Base-by-base conservation (phyloP, 2,888 invertebrate species). In the Agriopis marginaria region DNA sequence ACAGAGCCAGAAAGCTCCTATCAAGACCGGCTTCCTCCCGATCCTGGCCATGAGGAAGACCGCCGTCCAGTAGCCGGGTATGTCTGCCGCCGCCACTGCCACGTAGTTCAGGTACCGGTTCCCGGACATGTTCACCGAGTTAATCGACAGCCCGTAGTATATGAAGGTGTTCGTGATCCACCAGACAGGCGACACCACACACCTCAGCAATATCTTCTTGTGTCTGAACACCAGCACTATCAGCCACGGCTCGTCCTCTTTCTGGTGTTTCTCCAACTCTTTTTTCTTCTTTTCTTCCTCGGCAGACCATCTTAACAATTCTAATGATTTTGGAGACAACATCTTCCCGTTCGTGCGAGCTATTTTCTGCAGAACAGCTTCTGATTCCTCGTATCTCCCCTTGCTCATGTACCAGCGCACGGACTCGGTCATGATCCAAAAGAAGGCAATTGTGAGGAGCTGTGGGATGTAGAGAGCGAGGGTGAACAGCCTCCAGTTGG, bases 361-460 rank as follows among this genome's bases (percentile, higher is more conserved):
- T 5, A 96, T 95, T 71, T 92, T 94, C 54, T 94, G 93, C 9
- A 97, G 88, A 3, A 96, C 95, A 17, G 85, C 86, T 76, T 96
- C 95, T 0, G 97, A 96, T 74, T 96, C 95, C 14, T 96, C 95
- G 71, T 95, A 95, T 67, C 95, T 94, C 0, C 96, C 96, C 80
- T 96, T 96, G 65, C 96, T 96, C 76, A 97, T 89, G 62, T 97
- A 95, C 98, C 98, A 98, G 71, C 97, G 95, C 1, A 97, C 94
- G 11, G 97, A 97, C 87, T 97, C 97, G 0, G 96, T 95, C 71
- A 96, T 89, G 10, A 96, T 79, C 96, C 96, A 96, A 75, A 96
- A 95, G 80, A 96, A 96, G 5, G 94, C 85, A 11, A 97, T 81
- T 47, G 96, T 95, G 0, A 97, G 80, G 6, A 97, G 85, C 32